phyloP scores from a whole-genome alignment of 2,888 invertebrate species.

The Artemia sinica region DNA sequence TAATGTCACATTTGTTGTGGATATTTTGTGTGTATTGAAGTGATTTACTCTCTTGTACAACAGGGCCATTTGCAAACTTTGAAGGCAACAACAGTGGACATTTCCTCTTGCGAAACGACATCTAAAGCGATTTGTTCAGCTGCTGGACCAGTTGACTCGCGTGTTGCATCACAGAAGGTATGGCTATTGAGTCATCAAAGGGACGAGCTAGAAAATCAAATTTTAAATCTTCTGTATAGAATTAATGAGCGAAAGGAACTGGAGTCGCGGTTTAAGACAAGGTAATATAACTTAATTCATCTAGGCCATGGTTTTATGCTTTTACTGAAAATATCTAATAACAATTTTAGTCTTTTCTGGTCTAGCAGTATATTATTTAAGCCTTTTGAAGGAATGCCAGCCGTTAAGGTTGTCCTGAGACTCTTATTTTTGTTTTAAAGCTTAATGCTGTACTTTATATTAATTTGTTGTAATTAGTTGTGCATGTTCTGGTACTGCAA shows the following conservation, averaged over 20 bases:
- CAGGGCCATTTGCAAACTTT: slow-evolving; percentile 42
- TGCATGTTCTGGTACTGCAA: too few species aligned
- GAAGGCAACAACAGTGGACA: slow-evolving; percentile 40
- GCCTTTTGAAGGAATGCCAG: too few species aligned
- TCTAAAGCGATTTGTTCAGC: slow-evolving; percentile 70
- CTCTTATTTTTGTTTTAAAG: too few species aligned
- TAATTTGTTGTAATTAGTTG: too few species aligned
- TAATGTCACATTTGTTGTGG: too few species aligned
- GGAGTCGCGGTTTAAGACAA: neutral
- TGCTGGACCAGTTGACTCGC: slow-evolving; percentile 63
- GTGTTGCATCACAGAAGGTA: slow-evolving; percentile 54
- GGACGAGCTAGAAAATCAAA: slow-evolving; percentile 57
- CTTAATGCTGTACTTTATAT: too few species aligned
- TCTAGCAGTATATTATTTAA: too few species aligned
- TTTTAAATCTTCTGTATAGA: slow-evolving; percentile 16
- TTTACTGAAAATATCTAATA: too few species aligned
- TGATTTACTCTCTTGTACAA: slow-evolving; percentile 18
- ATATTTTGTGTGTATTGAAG: too few species aligned
- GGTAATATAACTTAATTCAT: neutral
- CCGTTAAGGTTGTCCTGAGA: too few species aligned
- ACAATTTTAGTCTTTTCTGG: too few species aligned
- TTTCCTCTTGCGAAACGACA: slow-evolving; percentile 52
- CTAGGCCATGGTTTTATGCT: neutral
- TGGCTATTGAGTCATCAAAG: slow-evolving; percentile 63
- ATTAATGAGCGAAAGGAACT: slow-evolving; percentile 16